Percentiles rank a stretch among this genome's conserved stretches.
Evolutionary conservation across 2,888 invertebrate species (phyloP).

Genomic region (Azorinus chamasolen): DNA sequence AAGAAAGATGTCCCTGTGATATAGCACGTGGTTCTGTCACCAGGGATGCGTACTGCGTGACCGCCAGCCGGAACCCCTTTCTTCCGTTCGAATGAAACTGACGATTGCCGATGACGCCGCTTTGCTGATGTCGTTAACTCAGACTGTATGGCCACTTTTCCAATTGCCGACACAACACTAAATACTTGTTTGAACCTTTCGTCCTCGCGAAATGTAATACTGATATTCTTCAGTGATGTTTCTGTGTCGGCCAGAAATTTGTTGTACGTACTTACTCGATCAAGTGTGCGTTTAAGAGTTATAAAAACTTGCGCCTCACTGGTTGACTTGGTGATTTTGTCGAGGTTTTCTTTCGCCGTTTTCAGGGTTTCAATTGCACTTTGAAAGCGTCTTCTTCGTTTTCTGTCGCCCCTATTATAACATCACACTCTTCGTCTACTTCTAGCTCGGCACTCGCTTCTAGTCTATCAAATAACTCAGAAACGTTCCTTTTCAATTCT

Average conservation of each 20-base stretch:
- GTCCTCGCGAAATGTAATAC: conserved; percentile 19
- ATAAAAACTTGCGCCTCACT: conserved; percentile 25
- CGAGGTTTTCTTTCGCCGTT: conserved; percentile 7
- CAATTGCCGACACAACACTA: conserved; percentile 9
- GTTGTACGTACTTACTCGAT: conserved; percentile 15
- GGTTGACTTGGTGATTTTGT: not conserved
- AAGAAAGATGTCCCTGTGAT: conserved; percentile 36
- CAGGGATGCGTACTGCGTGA: conserved; percentile 32
- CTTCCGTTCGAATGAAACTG: conserved; percentile 11
- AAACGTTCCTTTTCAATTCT: not conserved
- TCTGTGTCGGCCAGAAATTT: conserved; percentile 16
- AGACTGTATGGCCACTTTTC: not conserved
- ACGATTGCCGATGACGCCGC: not conserved
- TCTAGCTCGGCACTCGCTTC: conserved; percentile 12
- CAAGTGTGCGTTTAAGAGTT: conserved; percentile 20
- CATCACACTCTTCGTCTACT: conserved; percentile 9
- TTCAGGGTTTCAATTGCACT: conserved; percentile 16
- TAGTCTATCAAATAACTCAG: conserved; percentile 10
- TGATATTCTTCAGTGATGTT: conserved; percentile 6
- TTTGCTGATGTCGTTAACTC: not conserved
- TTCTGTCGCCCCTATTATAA: conserved; percentile 1
- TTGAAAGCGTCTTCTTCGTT: conserved; percentile 23
- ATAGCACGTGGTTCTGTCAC: conserved; percentile 36
- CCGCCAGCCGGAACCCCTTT: conserved; percentile 37
- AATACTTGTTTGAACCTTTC: conserved; percentile 8